Evolutionary conservation across 2,797 vertebrate genomes (phyloP).

Genomic region (Phrynocephalus forsythii): DNA sequence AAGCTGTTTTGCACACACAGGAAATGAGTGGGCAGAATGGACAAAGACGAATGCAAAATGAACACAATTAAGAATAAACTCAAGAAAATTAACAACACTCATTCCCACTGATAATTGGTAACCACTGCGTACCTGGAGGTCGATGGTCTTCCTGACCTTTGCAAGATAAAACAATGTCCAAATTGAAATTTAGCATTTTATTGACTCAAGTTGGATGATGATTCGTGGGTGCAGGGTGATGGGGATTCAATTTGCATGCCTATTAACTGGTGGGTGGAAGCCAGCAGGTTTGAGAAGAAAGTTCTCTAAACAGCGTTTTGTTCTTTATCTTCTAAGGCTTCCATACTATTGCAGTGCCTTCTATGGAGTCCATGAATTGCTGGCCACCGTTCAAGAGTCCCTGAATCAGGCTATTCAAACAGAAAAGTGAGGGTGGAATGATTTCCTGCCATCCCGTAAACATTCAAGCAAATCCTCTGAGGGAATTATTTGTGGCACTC

Average conservation of each 20-base stretch:
- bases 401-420: constrained; percentile 11
- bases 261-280: constrained; percentile 24
- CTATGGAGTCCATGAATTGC: constrained; percentile 5
- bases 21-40: constrained; percentile 1
- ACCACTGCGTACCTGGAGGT: background rate
- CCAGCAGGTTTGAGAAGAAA: constrained; percentile 25
- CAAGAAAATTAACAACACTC: fast-evolving
- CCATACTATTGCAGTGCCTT: constrained; percentile 20
- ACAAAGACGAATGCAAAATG: background rate
- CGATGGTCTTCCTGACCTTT: background rate
- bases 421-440: constrained; percentile 7
- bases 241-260: constrained; percentile 21
- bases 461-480: background rate
- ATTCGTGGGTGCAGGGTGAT: background rate
- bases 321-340: constrained; percentile 23
- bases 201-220: background rate
- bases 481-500: background rate
- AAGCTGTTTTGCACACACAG: constrained; percentile 9
- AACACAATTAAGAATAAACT: background rate
- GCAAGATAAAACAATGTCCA: background rate
- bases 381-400: background rate
- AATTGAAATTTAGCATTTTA: constrained; percentile 28
- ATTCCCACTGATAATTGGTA: constrained; percentile 18
- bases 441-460: background rate
- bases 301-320: constrained; percentile 11